Evolutionary conservation across 2,797 vertebrate species (phyloP).

Genomic region (Sebastes elongatus): DNA sequence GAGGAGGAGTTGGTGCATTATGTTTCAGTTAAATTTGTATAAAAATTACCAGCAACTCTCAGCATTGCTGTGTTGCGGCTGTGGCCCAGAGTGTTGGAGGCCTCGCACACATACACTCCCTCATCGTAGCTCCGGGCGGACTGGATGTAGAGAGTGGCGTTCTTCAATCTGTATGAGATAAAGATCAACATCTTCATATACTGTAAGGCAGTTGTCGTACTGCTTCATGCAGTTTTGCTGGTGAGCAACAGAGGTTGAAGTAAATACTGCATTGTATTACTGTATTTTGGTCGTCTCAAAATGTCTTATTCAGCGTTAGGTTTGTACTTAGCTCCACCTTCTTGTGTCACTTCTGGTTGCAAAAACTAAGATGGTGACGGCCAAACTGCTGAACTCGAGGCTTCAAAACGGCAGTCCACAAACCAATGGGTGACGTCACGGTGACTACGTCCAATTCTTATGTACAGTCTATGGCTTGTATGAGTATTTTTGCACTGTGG

Average conservation of each 20-base stretch:
- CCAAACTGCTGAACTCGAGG: no score
- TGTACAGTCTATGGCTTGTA: not conserved
- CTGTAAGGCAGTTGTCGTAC: not conserved
- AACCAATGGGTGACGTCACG: no score
- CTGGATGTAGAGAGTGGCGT: conserved; percentile 79
- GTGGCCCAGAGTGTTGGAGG: conserved; percentile 75
- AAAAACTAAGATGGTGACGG: no score
- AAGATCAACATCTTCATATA: not conserved
- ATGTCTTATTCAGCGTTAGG: no score
- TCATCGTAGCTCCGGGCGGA: conserved; percentile 81
- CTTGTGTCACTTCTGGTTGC: no score
- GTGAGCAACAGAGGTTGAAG: not conserved
- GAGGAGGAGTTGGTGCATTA: not conserved
- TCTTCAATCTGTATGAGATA: conserved; percentile 67
- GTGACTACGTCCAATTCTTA: no score
- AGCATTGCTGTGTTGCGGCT: conserved; percentile 68
- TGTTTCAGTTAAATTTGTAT: not conserved
- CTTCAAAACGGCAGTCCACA: no score
- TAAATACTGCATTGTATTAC: not conserved
- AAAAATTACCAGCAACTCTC: conserved; percentile 77
- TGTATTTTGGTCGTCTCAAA: no score
- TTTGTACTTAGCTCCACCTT: no score
- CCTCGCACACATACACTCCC: conserved; percentile 80
- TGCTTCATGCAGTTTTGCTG: not conserved
- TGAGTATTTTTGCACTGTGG: not conserved